Base-by-base conservation (phyloP, 2,113 vertebrate genomes). In the Thinocorus orbignyianus region DNA sequence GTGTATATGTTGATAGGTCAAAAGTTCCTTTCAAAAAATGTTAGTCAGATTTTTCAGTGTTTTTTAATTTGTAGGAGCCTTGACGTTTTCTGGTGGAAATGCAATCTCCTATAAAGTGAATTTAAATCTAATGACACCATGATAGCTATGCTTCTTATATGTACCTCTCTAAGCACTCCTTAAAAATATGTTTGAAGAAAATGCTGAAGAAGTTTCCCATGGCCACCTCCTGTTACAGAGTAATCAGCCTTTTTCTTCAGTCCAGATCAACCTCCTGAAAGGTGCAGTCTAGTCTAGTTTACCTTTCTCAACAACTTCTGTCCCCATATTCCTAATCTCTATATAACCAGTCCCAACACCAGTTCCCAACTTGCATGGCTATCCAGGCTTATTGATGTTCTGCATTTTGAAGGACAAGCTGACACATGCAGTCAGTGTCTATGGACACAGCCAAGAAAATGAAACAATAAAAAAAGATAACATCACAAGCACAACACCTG, bases 1-100 rank as follows among this genome's bases (percentile, higher is more conserved):
- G 52, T 41, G 76, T 28, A 69, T 1, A 3, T 10, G 2, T 62
- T 0, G 0, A 39, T 22, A 3, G 1, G 2, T 57, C 39, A 80
- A 4, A 84, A 81, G 7, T 52, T 57, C 5, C 72, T 28, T 54
- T 65, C 54, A 8, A 44, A 78, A 92, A 73, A 11, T 7, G 2
- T 44, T 62, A 52, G 17, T 55, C 24, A 30, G n/a, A 20, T 37
- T 58, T 77, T 65, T 83, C 20, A 10, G 55, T 24, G 19, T 31
- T 8, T 17, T 74, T 89, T 58, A 31, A 35, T 60, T 85, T 82
- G 8, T 2, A 42, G 25, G 3, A 78, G 11, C 39, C 13, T 82
- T 54, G 24, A 79, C 22, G 15, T 72, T 57, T 87, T 76, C 46
- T 55, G 10, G 2, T 30, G 30, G 37, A 88, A 92, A 58, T 8